A percentile compares a stretch with the other conserved stretches of the same genome.
These are phyloP conservation scores for Formicarius rufipectus DNA, from an alignment of 2,113 vertebrate genomes.

Conservation along the genomic window DNA sequence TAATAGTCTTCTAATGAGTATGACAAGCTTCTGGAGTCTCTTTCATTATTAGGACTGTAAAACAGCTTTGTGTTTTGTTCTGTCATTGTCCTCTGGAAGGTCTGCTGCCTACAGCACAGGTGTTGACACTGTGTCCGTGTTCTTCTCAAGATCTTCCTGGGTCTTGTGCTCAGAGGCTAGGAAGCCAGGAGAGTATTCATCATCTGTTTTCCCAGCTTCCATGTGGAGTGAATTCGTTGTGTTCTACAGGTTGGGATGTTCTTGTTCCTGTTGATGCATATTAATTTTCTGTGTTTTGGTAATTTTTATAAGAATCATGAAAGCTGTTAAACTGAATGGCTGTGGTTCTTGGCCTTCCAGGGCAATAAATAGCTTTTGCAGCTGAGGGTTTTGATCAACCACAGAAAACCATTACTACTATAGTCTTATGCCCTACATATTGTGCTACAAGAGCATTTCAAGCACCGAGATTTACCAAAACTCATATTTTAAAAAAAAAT, in stretches of 20 bases:
- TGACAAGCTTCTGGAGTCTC: neutral
- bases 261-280: neutral
- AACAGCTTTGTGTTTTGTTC: neutral
- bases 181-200: neutral
- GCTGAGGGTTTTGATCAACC: neutral
- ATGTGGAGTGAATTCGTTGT: neutral
- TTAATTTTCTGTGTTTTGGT: neutral
- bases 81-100: neutral
- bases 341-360: neutral
- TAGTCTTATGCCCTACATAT: neutral
- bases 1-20: neutral
- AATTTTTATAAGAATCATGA: neutral
- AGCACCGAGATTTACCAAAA: neutral
- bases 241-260: neutral
- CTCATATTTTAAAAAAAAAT: neutral
- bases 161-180: neutral
- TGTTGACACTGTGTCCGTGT: accelerated
- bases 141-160: neutral
- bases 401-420: neutral
- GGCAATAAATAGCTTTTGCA: neutral
- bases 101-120: neutral
- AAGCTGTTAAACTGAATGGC: accelerated
- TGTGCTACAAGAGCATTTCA: neutral
- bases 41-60: neutral
- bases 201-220: neutral